Evolutionary conservation across 2,113 vertebrate genomes (phyloP).

Genomic region (Oryzias celebensis): DNA sequence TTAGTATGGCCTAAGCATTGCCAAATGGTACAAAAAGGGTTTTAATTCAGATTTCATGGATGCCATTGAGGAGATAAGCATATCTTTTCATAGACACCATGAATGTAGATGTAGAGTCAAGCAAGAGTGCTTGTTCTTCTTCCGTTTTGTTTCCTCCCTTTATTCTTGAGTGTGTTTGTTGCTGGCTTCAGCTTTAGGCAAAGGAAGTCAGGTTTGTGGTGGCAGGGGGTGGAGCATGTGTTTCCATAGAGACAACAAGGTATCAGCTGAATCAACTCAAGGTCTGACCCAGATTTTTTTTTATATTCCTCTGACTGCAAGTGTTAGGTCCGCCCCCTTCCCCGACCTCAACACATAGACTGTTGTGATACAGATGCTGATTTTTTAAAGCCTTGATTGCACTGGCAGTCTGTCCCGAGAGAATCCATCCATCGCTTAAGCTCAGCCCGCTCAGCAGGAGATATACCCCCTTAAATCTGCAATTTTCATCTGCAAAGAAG

Average conservation of each 20-base stretch:
- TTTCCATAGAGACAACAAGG: constrained; percentile 67
- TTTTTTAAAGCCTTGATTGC: constrained; percentile 28
- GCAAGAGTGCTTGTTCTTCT: neutral
- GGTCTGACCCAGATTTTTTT: constrained; percentile 70
- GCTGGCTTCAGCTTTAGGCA: constrained; percentile 48
- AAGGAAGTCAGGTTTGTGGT: constrained; percentile 60
- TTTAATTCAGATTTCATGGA: too few relatives aligned
- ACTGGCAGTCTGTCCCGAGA: constrained; percentile 10
- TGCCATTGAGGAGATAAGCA: too few relatives aligned
- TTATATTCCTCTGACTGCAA: constrained; percentile 34
- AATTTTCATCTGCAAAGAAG: constrained; percentile 50
- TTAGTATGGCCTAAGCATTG: too few relatives aligned
- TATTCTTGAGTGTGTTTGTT: constrained; percentile 30
- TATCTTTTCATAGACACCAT: too few relatives aligned
- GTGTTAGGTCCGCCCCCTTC: constrained; percentile 19
- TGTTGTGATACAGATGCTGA: constrained; percentile 31
- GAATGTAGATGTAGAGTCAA: too few relatives aligned
- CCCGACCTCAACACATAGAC: constrained; percentile 1
- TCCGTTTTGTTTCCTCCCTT: neutral
- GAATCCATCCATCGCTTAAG: constrained; percentile 14
- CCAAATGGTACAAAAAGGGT: too few relatives aligned
- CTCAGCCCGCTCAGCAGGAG: constrained; percentile 35
- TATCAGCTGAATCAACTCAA: constrained; percentile 63
- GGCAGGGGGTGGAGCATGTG: constrained; percentile 45
- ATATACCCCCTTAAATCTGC: constrained; percentile 29